Evolutionary conservation across 2,888 invertebrate species (phyloP), one percentile per base, ranked within the genome.

Genomic region (Phlogophora meticulosa): DNA sequence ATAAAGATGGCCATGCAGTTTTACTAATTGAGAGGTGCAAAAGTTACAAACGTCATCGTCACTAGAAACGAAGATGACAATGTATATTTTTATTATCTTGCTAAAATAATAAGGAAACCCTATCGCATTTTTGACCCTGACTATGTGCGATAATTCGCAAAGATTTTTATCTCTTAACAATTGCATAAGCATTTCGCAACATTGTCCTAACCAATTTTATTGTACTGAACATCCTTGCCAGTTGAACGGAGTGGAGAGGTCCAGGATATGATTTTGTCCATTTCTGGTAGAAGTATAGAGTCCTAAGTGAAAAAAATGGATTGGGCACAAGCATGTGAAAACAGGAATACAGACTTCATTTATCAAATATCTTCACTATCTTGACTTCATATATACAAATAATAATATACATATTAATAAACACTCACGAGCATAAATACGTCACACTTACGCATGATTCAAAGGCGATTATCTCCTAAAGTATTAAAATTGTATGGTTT

Each of bases 51-150:
- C 55, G 34, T 77, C 45, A 22, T 17, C 36, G 43, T 51, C 38
- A 40, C 28, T 34, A 40, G 7, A 36, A 53, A 40, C 24, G 32
- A 22, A 64, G 51, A 53, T 61, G 63, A 62, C 60, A 72, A 72
- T 77, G 17, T 51, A 51, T n/a, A n/a, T n/a, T 57, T 61, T 9
- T 78, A 46, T 62, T 65, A 68, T 78, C 59, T 77, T 36, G 28
- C 38, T 40, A 53, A 65, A 62, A 55, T 59, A 59, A 80, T 38
- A 62, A 52, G 64, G 59, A 68, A 76, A 42, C 48, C n/a, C 48
- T 38, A 46, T 71, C 43, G 17, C 38, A 22, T 4, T 22, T 28
- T 60, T 65, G 71, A 68, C 78, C 67, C 51, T 81, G 79, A 24
- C n/a, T 24, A 49, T 17, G 36, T n/a, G 61, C 22, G 58, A 73